Percentiles rank a stretch among this genome's conserved stretches.
Conservation (phyloP, 2,113 vertebrate genomes). For the Bufo gargarizans region DNA sequence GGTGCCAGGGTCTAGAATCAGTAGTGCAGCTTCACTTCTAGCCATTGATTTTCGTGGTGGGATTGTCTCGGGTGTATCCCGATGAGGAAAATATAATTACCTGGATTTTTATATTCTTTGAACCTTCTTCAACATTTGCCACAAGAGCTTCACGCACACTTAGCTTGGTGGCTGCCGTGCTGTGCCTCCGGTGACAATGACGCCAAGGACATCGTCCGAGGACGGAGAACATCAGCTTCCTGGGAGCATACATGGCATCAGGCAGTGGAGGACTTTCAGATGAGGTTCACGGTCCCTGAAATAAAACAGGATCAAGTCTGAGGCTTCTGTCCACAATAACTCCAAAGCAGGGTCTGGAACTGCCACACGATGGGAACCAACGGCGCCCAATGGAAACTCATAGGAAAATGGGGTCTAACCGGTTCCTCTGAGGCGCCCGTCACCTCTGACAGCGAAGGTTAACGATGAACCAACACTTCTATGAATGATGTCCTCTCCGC, state of each 20-base stretch:
- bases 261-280: neutral
- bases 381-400: too few species aligned
- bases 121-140: neutral
- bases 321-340: too few species aligned
- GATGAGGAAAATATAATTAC: neutral
- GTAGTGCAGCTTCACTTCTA: too few species aligned
- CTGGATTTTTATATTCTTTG: constrained; percentile 17
- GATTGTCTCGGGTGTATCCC: neutral
- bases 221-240: neutral
- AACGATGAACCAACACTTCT: too few species aligned
- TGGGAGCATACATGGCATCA: constrained; percentile 13
- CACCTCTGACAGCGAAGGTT: too few species aligned
- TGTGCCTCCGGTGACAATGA: neutral
- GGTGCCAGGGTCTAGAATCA: too few species aligned
- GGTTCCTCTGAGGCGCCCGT: too few species aligned
- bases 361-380: too few species aligned
- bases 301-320: neutral
- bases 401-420: too few species aligned
- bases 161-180: neutral
- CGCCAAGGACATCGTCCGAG: constrained; percentile 3
- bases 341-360: too few species aligned
- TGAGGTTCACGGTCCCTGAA: neutral
- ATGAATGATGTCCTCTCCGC: too few species aligned
- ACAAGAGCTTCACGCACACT: constrained; percentile 27
- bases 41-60: too few species aligned